Evolutionary conservation across 2,797 vertebrate genomes (phyloP).

Genomic region (Cyclura pinguis): DNA sequence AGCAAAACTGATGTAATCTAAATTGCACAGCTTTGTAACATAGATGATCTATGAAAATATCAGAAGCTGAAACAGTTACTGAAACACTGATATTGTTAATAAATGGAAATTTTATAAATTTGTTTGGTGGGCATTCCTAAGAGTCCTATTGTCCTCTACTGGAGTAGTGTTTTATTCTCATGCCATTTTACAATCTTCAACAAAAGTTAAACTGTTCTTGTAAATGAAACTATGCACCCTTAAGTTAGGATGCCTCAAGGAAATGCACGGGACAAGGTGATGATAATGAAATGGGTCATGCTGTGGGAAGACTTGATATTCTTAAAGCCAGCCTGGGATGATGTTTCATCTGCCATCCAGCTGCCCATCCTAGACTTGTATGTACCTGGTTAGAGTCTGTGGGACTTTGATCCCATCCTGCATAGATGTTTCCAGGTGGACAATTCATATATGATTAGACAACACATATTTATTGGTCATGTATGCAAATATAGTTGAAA

Average conservation of each 20-base stretch:
- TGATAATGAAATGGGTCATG: slow-evolving; percentile 22
- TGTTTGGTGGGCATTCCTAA: not conserved
- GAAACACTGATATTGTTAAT: slow-evolving; percentile 24
- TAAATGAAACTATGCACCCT: not conserved
- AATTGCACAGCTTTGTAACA: slow-evolving; percentile 18
- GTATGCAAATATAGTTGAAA: too few relatives aligned
- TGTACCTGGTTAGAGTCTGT: not conserved
- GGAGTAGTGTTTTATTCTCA: too few relatives aligned
- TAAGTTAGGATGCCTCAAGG: not conserved
- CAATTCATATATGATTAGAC: not conserved
- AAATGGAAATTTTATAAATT: slow-evolving; percentile 24
- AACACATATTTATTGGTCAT: too few relatives aligned
- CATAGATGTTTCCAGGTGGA: not conserved
- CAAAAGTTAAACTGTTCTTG: not conserved
- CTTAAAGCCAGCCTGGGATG: too few relatives aligned
- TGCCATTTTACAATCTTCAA: slow-evolving; percentile 32
- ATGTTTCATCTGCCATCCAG: not conserved
- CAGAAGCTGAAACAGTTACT: not conserved
- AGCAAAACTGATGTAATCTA: not conserved
- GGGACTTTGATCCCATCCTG: not conserved
- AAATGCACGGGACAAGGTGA: not conserved
- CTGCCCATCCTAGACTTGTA: not conserved
- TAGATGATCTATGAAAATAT: not conserved
- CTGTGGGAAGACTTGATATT: too few relatives aligned
- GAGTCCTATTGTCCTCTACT: not conserved